Evolutionary conservation across 2,888 invertebrate species (phyloP).

Genomic region (Conus canariensis): DNA sequence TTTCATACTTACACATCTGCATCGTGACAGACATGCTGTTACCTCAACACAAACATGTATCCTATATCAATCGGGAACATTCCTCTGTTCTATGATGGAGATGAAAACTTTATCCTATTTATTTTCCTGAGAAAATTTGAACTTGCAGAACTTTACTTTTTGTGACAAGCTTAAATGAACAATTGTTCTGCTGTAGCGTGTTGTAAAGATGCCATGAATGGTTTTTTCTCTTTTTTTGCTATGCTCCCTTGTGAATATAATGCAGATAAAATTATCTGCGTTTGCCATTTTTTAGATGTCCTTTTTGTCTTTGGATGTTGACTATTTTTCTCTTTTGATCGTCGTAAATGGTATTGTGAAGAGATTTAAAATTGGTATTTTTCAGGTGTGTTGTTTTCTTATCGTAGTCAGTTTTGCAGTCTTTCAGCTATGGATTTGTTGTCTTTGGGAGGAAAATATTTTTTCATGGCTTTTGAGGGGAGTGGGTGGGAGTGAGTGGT

Average conservation of each 20-base stretch:
- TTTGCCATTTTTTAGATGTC: neutral
- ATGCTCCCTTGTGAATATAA: neutral
- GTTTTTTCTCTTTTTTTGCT: too few species aligned
- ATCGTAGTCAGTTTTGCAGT: slow-evolving; percentile 8
- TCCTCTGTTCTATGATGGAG: too few species aligned
- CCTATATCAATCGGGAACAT: too few species aligned
- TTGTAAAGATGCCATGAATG: too few species aligned
- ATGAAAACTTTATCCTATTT: too few species aligned
- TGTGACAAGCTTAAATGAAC: too few species aligned
- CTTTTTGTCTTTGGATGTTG: neutral
- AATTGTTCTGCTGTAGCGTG: too few species aligned
- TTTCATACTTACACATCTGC: too few species aligned
- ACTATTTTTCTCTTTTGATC: neutral
- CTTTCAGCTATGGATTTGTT: slow-evolving; percentile 5
- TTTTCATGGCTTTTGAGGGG: neutral
- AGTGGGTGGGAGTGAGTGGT: neutral
- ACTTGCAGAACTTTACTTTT: too few species aligned
- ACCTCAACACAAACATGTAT: too few species aligned
- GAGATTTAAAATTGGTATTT: slow-evolving; percentile 9
- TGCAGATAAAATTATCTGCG: neutral
- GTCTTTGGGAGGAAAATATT: neutral
- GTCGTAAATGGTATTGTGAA: neutral
- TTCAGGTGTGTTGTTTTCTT: neutral
- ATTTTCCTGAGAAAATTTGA: too few species aligned
- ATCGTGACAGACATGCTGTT: too few species aligned